Evolutionary conservation across 2,797 vertebrate genomes (phyloP), one percentile per base, ranked within the genome.

Genomic region (Danio jaintianensis): DNA sequence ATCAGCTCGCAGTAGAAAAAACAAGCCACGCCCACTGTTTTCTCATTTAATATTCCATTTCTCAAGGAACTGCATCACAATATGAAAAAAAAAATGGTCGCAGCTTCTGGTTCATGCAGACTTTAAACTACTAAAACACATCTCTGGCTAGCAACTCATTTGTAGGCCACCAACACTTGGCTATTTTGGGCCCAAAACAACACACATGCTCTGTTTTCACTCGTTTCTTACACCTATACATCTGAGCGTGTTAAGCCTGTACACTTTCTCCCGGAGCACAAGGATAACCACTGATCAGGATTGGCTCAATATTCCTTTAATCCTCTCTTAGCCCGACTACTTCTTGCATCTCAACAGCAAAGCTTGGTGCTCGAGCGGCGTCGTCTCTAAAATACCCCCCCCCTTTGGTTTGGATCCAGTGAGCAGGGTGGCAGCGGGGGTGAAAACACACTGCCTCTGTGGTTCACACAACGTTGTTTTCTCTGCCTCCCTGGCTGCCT

Each of bases 221-320:
- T 79, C 47, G 50, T 75, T 56, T 69, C 36, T 79, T 40, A 40
- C 56, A 66, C 29, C 43, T 47, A 66, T 69, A 58, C 71, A 70
- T 75, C 63, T 80, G 42, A 79, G 58, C 45, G 42, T 43, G 43
- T 64, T 79, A 82, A 85, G 74, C 50, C 63, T 43, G 52, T 45
- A 38, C 58, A 52, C 56, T 71, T 79, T 58, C 73, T 68, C 63
- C 15, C 0, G 40, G 74, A 76, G 74, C 36, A 79, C 75, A 76
- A 58, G 74, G 82, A 85, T 81, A 83, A 76, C 71, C 53, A 75
- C 74, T 16, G 67, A 68, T 59, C 47, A 67, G 70, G 45, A 78
- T 75, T 52, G 63, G 80, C 70, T 85, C 79, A 80, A 47, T 79
- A 15, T 79, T 71, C 15, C 50, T 66, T 52, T 85, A 86, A 86